Evolutionary conservation across 1,140 invertebrate genomes (phyloP).

Genomic region (Cydia splendana): DNA sequence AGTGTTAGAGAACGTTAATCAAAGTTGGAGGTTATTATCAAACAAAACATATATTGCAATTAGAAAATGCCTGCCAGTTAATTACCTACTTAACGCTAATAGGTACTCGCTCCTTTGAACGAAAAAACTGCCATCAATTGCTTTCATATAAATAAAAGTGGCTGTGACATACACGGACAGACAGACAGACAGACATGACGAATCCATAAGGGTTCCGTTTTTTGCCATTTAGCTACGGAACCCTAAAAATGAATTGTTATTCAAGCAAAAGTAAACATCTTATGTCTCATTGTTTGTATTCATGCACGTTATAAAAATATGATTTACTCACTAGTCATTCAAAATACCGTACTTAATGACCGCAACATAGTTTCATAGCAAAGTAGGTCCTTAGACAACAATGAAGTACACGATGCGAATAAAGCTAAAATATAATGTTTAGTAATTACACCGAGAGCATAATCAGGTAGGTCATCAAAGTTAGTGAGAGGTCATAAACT

Average conservation of each 20-base stretch:
- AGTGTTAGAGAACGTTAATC: no score
- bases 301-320: conserved; percentile 19
- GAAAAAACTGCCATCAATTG: no score
- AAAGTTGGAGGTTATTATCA: no score
- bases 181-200: no score
- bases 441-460: conserved; percentile 17
- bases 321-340: conserved; percentile 21
- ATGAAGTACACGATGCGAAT: conserved; percentile 7
- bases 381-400: conserved; percentile 26
- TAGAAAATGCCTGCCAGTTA: not conserved
- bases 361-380: conserved; percentile 29
- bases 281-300: conserved; percentile 17
- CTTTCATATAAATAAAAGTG: no score
- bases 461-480: conserved; percentile 26
- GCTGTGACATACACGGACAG: no score
- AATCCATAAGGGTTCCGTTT: no score
- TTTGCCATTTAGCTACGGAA: no score
- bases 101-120: not conserved
- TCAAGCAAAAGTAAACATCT: not conserved
- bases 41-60: not conserved
- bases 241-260: not conserved
- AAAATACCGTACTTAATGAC: conserved; percentile 11
- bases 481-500: conserved; percentile 28
- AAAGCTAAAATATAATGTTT: conserved; percentile 30
- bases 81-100: not conserved